phyloP scores from a whole-genome alignment of 2,888 invertebrate species.

The Meta bourneti region DNA sequence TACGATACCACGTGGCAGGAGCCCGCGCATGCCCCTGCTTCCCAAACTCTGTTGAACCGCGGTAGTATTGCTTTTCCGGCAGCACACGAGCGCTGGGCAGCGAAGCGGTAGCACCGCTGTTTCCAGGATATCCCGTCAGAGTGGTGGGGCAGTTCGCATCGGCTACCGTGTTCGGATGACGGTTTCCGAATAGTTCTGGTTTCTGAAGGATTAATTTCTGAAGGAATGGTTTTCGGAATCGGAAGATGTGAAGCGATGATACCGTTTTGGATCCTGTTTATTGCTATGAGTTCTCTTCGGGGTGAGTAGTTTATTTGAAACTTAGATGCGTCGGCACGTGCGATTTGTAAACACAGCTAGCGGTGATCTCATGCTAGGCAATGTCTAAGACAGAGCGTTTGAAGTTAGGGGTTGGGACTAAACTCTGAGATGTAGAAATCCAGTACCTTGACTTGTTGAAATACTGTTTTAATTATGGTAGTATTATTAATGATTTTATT shows the following conservation, averaged over 20 bases:
- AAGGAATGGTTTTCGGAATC: neutral
- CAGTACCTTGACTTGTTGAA: too few species aligned
- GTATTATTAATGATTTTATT: too few species aligned
- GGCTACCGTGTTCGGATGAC: neutral
- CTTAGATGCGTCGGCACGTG: conserved; percentile 11
- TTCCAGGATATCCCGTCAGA: conserved; percentile 26
- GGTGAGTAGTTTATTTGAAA: conserved; percentile 30
- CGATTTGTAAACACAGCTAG: neutral
- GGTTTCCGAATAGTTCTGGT: neutral
- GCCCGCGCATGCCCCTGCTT: conserved; percentile 37
- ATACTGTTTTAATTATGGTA: too few species aligned
- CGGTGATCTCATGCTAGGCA: neutral
- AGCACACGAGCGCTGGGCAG: conserved; percentile 50
- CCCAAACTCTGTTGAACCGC: conserved; percentile 52
- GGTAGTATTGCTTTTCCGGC: conserved; percentile 43
- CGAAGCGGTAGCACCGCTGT: conserved; percentile 41
- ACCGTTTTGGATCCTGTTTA: neutral
- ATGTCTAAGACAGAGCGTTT: neutral
- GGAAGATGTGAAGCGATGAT: conserved; percentile 8
- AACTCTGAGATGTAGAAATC: neutral
- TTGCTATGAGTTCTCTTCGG: neutral
- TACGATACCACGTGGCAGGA: conserved; percentile 41
- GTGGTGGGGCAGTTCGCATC: neutral
- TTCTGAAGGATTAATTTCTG: conserved; percentile 33
- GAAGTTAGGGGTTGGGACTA: neutral